Conservation (phyloP, 2,113 vertebrate species). For the Coreoperca whiteheadi region DNA sequence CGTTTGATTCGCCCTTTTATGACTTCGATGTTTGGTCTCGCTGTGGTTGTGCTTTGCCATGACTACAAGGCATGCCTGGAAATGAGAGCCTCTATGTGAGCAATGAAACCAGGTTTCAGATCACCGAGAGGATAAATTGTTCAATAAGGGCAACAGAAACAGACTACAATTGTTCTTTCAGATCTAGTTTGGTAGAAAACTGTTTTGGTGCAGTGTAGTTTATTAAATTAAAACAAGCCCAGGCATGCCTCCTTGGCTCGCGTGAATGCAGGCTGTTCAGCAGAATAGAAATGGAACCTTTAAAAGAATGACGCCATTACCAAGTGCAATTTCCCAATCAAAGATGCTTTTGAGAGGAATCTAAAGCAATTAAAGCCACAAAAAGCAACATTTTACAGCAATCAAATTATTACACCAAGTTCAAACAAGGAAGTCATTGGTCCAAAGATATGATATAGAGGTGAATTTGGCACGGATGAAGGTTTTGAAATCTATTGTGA, state of each 20-base stretch:
- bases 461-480: neutral
- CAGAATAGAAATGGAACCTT: neutral
- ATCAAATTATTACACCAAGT: neutral
- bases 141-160: constrained; percentile 23
- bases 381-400: neutral
- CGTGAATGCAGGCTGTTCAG: neutral
- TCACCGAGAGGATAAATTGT: constrained; percentile 18
- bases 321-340: neutral
- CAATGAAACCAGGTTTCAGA: constrained; percentile 6
- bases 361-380: neutral
- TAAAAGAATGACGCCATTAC: neutral
- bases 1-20: constrained; percentile 15
- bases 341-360: neutral
- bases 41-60: neutral
- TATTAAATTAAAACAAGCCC: constrained; percentile 4
- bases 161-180: constrained; percentile 5
- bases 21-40: constrained; percentile 4
- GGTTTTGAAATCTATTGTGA: neutral
- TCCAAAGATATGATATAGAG: neutral
- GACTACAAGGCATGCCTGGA: neutral
- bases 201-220: constrained; percentile 3
- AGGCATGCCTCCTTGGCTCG: neutral
- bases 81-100: constrained; percentile 14
- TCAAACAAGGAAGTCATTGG: too few species aligned
- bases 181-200: constrained; percentile 31